phyloP scores from a whole-genome alignment of 2,888 invertebrate species.

The Eurytoma californica region DNA sequence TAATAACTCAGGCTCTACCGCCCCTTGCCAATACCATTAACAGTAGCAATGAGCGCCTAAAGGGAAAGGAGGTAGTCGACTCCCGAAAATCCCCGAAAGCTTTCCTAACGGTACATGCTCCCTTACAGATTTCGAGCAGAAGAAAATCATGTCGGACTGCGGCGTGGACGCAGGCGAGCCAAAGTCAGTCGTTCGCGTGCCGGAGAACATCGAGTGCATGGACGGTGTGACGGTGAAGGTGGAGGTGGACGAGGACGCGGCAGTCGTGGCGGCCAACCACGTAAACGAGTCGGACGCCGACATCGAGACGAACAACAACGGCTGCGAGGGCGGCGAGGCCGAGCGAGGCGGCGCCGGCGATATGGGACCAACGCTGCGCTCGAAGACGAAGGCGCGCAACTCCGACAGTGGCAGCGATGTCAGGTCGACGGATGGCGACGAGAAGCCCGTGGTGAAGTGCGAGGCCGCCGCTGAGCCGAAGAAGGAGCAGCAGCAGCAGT shows the following conservation, averaged over 20 bases:
- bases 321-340: conserved; percentile 62
- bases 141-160: conserved; percentile 39
- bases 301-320: conserved; percentile 70
- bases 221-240: background rate
- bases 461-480: conserved; percentile 45
- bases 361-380: conserved; percentile 67
- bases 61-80: background rate
- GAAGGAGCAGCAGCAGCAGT: conserved; percentile 42
- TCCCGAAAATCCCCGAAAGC: background rate
- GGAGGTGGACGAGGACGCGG: background rate
- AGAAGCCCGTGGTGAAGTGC: conserved; percentile 56
- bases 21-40: no score
- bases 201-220: background rate
- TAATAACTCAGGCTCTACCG: no score
- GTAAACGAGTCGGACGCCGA: background rate
- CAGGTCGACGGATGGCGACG: conserved; percentile 47
- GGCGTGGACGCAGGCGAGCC: conserved; percentile 6
- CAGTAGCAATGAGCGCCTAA: no score
- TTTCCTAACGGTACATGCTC: background rate
- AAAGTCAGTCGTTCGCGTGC: conserved; percentile 1
- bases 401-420: conserved; percentile 60
- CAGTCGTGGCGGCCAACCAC: background rate
- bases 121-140: conserved; percentile 23
- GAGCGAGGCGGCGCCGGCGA: conserved; percentile 27
- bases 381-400: conserved; percentile 71